Evolutionary conservation across 2,888 invertebrate species (phyloP).

Genomic region (Orchestes rusci): DNA sequence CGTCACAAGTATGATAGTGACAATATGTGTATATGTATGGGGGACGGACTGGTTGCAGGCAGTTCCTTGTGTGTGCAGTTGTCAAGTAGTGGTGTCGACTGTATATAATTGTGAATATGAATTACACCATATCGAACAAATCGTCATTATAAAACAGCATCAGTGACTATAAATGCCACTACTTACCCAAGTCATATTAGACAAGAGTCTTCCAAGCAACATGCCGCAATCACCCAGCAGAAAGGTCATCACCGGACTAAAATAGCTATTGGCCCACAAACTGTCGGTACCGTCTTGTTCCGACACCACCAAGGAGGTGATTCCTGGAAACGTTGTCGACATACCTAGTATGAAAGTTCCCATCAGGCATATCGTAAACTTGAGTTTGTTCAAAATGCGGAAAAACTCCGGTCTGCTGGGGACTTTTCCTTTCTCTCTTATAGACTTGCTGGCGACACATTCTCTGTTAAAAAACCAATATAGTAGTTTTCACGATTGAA

Average conservation of each 20-base stretch:
- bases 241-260: slow-evolving; percentile 27
- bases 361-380: not conserved
- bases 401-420: slow-evolving; percentile 1
- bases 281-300: slow-evolving; percentile 13
- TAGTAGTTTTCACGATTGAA: not conserved
- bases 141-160: no score
- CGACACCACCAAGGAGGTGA: slow-evolving; percentile 23
- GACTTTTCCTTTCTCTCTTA: slow-evolving; percentile 1
- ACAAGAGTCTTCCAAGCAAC: slow-evolving; percentile 25
- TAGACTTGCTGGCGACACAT: not conserved
- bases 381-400: not conserved
- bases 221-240: slow-evolving; percentile 24
- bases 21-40: no score
- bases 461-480: not conserved
- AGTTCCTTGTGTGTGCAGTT: no score
- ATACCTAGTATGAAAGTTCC: slow-evolving; percentile 1
- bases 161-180: no score
- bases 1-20: no score
- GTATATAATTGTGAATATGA: no score
- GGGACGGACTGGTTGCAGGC: no score
- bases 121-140: no score
- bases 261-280: no score
- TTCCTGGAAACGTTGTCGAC: slow-evolving; percentile 3
- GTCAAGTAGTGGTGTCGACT: no score
- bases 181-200: no score